Base-by-base conservation (phyloP, 2,888 invertebrate species). In the Schizaphis graminum region DNA sequence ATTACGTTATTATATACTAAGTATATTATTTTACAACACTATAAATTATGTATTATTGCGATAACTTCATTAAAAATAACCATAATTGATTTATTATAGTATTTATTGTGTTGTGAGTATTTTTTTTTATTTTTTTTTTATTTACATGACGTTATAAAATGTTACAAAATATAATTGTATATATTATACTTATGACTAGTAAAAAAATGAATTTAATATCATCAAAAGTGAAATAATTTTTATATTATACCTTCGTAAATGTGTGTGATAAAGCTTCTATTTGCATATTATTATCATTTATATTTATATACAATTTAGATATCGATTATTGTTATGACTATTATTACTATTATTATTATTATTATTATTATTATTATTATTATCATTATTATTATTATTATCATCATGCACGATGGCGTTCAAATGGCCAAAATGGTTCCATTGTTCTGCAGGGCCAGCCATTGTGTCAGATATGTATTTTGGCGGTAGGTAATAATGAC, bases 401-500 rank as follows among this genome's bases (percentile, higher is more conserved):
- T 91, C 44, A 91, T 61, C 92, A 61, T 67, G 57, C 93, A 67
- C 49, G 61, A 86, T 90, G 49, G 41, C 49, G 86, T 94, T 47
- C 57, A 90, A 94, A 94, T 84, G 44, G 90, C 90, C 49, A 47
- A 90, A 90, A 94, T 41, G 90, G 47, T 91, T 86, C 41, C 93
- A 94, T 94, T 94, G 93, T 94, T 94, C 85, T 61, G 47, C 61
- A 21, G 49, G 90, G 47, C 4, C 56, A 57, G 57, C 85, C 85
- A 90, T 94, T 94, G 90, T 90, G 41, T 61, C 49, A 86, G 47
- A 85, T 93, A 84, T 89, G 89, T 67, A 53, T 85, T 90, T 91
- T 57, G 61, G 35, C 41, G 90, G 93, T 94, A 84, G 90, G 86
- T 86, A 61, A 91, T 91, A 91, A 94, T 90, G 93, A 90, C 85